phyloP scores from a whole-genome alignment of 2,888 invertebrate genomes.

The Deilephila elpenor region DNA sequence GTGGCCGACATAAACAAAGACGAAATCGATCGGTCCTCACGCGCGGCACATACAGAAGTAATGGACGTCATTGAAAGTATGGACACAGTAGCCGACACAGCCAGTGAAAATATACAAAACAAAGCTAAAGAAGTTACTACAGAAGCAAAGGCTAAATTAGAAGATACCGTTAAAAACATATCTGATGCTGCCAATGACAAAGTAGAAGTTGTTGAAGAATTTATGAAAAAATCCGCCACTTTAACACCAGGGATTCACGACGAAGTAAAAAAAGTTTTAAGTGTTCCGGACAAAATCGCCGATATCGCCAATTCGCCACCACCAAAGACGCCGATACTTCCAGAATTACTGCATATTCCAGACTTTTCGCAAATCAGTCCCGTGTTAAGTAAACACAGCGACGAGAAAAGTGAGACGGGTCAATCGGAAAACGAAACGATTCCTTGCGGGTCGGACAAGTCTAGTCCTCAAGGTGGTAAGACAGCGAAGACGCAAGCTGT shows the following conservation, averaged over 20 bases:
- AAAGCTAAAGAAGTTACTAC: slow-evolving; percentile 36
- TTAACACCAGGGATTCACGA: slow-evolving; percentile 61
- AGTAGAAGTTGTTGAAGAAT: slow-evolving; percentile 67
- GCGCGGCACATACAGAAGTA: slow-evolving; percentile 47
- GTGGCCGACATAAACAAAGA: slow-evolving; percentile 65
- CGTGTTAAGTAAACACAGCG: slow-evolving; percentile 73
- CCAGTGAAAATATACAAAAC: slow-evolving; percentile 33
- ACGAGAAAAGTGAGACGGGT: slow-evolving; percentile 75
- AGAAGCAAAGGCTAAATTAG: slow-evolving; percentile 48
- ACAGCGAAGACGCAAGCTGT: slow-evolving; percentile 79
- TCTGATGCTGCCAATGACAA: slow-evolving; percentile 60
- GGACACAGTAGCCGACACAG: slow-evolving; percentile 53
- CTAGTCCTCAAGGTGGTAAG: slow-evolving; percentile 75
- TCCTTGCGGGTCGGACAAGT: slow-evolving; percentile 78
- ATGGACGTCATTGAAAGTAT: slow-evolving; percentile 54
- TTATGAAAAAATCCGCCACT: slow-evolving; percentile 67
- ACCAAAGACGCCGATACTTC: slow-evolving; percentile 75
- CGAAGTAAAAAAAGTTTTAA: slow-evolving; percentile 64
- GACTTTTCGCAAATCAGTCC: slow-evolving; percentile 75
- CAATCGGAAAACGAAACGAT: slow-evolving; percentile 82
- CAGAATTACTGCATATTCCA: slow-evolving; percentile 73
- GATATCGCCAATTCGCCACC: slow-evolving; percentile 75
- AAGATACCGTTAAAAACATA: slow-evolving; percentile 49
- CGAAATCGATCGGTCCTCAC: slow-evolving; percentile 49
- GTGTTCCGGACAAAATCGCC: slow-evolving; percentile 65